Evolutionary conservation across 2,888 invertebrate genomes (phyloP).

Genomic region (Coremacera marginata): DNA sequence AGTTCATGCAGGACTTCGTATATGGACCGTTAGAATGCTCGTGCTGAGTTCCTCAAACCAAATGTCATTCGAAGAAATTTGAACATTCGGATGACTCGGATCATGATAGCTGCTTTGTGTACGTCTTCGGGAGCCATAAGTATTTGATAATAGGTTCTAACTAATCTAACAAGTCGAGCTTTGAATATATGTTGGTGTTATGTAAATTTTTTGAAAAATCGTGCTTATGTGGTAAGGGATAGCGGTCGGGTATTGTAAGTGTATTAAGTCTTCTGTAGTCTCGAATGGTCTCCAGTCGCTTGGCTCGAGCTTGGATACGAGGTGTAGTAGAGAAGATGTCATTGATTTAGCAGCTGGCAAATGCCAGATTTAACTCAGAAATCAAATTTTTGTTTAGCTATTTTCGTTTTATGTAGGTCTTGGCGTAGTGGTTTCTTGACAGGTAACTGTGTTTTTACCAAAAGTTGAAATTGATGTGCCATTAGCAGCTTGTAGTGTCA

Average conservation of each 20-base stretch:
- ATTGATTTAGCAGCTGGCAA: neutral
- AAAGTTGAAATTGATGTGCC: neutral
- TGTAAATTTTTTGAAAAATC: too few relatives aligned
- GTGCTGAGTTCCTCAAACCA: too few relatives aligned
- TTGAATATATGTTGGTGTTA: too few relatives aligned
- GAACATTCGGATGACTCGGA: neutral
- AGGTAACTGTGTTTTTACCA: neutral
- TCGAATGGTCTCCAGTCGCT: neutral
- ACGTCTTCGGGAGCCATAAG: too few relatives aligned
- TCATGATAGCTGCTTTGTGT: neutral
- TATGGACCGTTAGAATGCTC: neutral
- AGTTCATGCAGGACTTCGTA: neutral
- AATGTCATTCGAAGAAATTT: neutral
- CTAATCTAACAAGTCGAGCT: too few relatives aligned
- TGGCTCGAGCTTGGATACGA: neutral
- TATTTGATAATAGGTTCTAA: neutral
- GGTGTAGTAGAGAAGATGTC: neutral
- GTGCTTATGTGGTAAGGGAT: neutral
- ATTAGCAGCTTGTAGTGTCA: neutral
- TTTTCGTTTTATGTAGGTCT: neutral
- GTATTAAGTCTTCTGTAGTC: neutral
- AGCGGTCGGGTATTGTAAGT: neutral
- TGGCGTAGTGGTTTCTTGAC: neutral
- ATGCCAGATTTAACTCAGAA: neutral
- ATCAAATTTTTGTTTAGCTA: too few relatives aligned